Base-by-base conservation (phyloP, 1,140 invertebrate genomes). In the Brachionus calyciflorus region DNA sequence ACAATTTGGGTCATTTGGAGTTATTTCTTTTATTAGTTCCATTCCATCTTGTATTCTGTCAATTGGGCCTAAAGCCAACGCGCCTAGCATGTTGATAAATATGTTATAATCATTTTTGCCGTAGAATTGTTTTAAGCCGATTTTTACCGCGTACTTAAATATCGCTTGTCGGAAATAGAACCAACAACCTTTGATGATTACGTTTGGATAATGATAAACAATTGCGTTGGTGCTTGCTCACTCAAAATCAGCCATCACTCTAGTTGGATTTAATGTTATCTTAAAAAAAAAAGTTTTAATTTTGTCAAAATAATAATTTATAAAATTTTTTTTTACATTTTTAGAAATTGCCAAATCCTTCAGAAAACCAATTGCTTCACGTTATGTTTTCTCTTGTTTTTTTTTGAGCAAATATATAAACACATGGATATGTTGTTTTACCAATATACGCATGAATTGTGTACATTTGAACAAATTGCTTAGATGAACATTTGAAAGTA, bases 1-100 rank as follows among this genome's bases (percentile, higher is more conserved):
- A 57, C 53, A 57, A 28, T 57, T 57, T 26, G 53, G 14, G 30
- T 57, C 51, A 21, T n/a, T 21, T 53, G 51, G 51, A 21, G n/a
- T 9, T 24, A 24, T 24, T n/a, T 24, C 24, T 57, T 57, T 57
- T 30, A 57, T n/a, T 30, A 57, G 24, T 57, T 57, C 28, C 21
- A 57, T 21, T 12, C 28, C 24, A 26, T 28, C 53, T 57, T 57
- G 24, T 21, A 57, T 28, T 30, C 30, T 57, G n/a, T 57, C 26
- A 14, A 57, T 30, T 30, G 53, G 53, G 30, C 26, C 26, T 30
- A 57, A 57, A 30, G 53, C 53, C 30, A 57, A 57, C 26, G 53
- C 53, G 28, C 53, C 21, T 28, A 57, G 30, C 21, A 57, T 57
- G 14, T 57, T 57, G 53, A 57, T 28, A 57, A 57, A 57, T 28